Base-by-base conservation (phyloP, 2,113 vertebrate species). In the Megaceryle maxima region DNA sequence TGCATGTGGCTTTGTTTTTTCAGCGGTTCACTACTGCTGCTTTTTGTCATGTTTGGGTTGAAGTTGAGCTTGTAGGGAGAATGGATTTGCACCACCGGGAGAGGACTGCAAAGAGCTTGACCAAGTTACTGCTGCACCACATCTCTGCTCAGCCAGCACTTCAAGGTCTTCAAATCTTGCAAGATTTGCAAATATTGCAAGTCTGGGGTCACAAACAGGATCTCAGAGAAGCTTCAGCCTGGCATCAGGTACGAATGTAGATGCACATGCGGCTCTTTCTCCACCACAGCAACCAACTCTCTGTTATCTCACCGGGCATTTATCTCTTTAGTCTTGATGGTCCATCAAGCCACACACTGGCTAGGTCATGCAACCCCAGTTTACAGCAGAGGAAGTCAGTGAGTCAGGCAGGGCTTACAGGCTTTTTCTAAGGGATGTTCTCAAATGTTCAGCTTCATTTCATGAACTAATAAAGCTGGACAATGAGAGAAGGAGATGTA, bases 381-480 rank as follows among this genome's bases (percentile, higher is more conserved):
- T 84, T 48, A 28, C 44, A 44, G 86, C 4, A 0, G 13, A 21
- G 64, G 77, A 84, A 48, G 82, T 69, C 10, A 79, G 85, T 64
- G 60, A 89, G 60, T 33, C 60, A 48, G 69, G 74, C 82, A 66
- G 69, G 41, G 41, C 39, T 94, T 62, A 74, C 81, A 66, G 77
- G 28, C 66, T 46, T 69, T 60, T 96, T 84, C 90, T 94, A 14
- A 84, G 73, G 90, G 78, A 55, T 43, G 35, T 25, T 51, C 50
- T 51, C 50, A 25, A 22, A 51, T 51, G 24, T 48, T 91, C 22
- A 16, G 87, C 82, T 94, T 73, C 84, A 77, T 88, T 95, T 87
- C 88, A 81, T 46, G 75, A 70, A 25, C 79, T 66, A n/a, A 83
- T 50, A 76, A 82, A 73, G 53, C 55, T 33, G 63, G 44, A 60